Conservation (phyloP, 2,888 invertebrate genomes). For the Campoplex nolae region DNA sequence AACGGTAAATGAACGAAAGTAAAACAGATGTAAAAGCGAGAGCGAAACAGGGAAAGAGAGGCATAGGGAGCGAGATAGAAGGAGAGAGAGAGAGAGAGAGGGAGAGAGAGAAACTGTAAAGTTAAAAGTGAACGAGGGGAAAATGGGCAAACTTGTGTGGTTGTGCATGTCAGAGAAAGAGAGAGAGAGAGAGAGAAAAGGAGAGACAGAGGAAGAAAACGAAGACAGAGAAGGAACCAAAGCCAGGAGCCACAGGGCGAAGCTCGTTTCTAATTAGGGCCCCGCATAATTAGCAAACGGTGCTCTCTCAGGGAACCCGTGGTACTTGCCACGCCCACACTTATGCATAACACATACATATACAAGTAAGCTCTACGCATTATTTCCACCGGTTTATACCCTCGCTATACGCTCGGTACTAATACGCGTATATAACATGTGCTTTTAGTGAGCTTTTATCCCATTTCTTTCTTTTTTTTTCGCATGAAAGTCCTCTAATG, state of each 20-base stretch:
- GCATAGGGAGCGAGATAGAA: background rate
- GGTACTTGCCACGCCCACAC: slow-evolving; percentile 32
- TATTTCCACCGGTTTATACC: slow-evolving; percentile 53
- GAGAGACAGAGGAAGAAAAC: background rate
- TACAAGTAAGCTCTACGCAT: slow-evolving; percentile 35
- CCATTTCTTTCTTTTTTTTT: slow-evolving; percentile 10
- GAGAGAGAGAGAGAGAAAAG: background rate
- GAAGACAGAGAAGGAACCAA: background rate
- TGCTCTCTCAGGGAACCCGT: slow-evolving; percentile 47
- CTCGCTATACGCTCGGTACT: slow-evolving; percentile 12
- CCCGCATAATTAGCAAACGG: slow-evolving; percentile 67
- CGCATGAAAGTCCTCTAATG: slow-evolving; percentile 47
- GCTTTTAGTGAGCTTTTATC: slow-evolving; percentile 1
- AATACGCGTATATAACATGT: slow-evolving; percentile 5
- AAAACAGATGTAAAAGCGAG: slow-evolving; percentile 12
- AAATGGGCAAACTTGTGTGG: slow-evolving; percentile 53
- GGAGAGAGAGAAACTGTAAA: slow-evolving; percentile 1
- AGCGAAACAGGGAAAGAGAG: slow-evolving; percentile 13
- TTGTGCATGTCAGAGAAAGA: slow-evolving; percentile 15
- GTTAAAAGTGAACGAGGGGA: slow-evolving; percentile 38
- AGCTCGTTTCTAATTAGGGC: slow-evolving; percentile 68
- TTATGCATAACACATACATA: slow-evolving; percentile 26
- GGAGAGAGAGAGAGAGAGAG: background rate
- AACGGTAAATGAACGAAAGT: slow-evolving; percentile 16
- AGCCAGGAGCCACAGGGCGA: slow-evolving; percentile 50